phyloP scores from a whole-genome alignment of 2,797 vertebrate genomes.

The Pseudochaenichthys georgianus region DNA sequence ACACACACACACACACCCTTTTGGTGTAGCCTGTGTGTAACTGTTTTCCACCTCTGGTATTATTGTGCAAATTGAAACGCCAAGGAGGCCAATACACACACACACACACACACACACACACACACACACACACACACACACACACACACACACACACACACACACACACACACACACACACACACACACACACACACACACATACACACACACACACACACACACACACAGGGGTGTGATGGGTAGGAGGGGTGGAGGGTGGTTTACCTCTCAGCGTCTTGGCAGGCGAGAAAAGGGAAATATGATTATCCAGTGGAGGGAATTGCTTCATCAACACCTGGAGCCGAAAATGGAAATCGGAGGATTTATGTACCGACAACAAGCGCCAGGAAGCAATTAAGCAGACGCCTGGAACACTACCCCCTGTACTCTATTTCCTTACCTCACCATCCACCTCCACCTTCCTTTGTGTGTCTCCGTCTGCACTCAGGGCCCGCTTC shows the following conservation, averaged over 20 bases:
- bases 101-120: slow-evolving; percentile 9
- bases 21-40: slow-evolving; percentile 58
- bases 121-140: no score
- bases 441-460: slow-evolving; percentile 26
- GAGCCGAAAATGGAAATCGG: slow-evolving; percentile 79
- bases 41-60: slow-evolving; percentile 69
- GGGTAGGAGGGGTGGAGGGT: background rate
- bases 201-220: no score
- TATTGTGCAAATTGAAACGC: slow-evolving; percentile 80
- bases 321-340: slow-evolving; percentile 86
- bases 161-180: no score
- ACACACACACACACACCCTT: no score
- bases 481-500: slow-evolving; percentile 14
- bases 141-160: no score
- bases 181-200: no score
- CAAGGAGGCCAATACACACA: slow-evolving; percentile 61
- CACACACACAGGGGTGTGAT: slow-evolving; percentile 5
- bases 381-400: slow-evolving; percentile 82
- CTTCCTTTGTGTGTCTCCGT: slow-evolving; percentile 23
- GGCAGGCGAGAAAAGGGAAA: slow-evolving; percentile 72
- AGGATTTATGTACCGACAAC: slow-evolving; percentile 78
- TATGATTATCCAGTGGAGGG: slow-evolving; percentile 80
- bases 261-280: slow-evolving; percentile 56
- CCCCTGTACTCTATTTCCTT: slow-evolving; percentile 25
- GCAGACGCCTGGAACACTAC: slow-evolving; percentile 61